Evolutionary conservation across 2,113 vertebrate species (phyloP).

Genomic region (Epinephelus fuscoguttatus): DNA sequence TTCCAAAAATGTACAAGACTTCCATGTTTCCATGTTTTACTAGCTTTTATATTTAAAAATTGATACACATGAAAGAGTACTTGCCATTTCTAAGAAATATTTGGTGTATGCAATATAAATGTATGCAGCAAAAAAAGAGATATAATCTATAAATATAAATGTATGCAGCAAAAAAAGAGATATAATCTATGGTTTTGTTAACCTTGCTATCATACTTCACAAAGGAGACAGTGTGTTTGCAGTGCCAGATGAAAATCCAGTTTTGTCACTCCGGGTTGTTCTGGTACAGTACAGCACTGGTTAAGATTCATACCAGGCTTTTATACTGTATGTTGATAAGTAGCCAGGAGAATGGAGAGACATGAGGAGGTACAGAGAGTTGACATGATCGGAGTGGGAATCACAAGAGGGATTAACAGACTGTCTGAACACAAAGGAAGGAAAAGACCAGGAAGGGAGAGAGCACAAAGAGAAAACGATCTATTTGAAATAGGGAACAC

Average conservation of each 20-base stretch:
- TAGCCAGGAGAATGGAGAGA: conserved; percentile 20
- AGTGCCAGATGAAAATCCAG: neutral
- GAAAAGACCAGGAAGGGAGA: too few relatives aligned
- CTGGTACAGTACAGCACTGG: neutral
- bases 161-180: neutral
- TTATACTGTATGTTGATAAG: neutral
- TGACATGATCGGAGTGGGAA: conserved; percentile 30
- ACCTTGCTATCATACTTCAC: neutral
- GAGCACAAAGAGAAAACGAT: neutral
- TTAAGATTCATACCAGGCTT: neutral
- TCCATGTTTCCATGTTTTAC: too few relatives aligned
- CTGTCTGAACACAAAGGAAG: conserved; percentile 1
- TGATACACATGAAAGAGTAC: too few relatives aligned
- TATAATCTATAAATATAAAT: neutral
- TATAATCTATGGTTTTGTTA: neutral
- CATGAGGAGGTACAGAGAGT: conserved; percentile 3
- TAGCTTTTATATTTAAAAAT: too few relatives aligned
- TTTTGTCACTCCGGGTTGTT: neutral
- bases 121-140: neutral
- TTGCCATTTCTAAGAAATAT: neutral
- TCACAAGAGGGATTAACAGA: conserved; percentile 18
- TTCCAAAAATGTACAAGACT: too few relatives aligned
- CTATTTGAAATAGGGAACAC: neutral
- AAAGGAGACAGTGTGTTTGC: neutral
- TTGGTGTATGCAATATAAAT: neutral